Evolutionary conservation across 2,888 invertebrate species (phyloP).

Genomic region (Gastrophysa polygoni): DNA sequence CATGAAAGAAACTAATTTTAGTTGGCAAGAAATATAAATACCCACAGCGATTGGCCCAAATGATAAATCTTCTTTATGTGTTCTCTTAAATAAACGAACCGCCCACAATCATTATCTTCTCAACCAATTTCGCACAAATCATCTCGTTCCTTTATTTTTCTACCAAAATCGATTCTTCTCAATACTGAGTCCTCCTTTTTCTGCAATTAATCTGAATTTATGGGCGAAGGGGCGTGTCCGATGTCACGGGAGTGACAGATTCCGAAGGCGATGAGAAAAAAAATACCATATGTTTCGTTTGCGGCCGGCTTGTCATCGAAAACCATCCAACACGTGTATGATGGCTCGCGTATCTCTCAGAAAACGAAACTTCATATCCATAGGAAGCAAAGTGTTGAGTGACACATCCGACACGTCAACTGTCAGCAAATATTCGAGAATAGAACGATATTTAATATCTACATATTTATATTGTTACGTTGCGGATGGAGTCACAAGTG

Average conservation of each 20-base stretch:
- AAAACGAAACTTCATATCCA: constrained; percentile 21
- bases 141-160: constrained; percentile 5
- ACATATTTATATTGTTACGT: constrained; percentile 6
- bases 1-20: neutral
- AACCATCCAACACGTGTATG: constrained; percentile 15
- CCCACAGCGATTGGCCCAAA: neutral
- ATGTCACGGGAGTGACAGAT: constrained; percentile 7
- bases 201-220: constrained; percentile 15
- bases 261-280: neutral
- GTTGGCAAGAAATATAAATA: neutral
- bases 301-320: constrained; percentile 4
- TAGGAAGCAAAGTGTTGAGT: constrained; percentile 21
- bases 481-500: neutral
- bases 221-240: constrained; percentile 5
- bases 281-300: constrained; percentile 11
- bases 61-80: neutral
- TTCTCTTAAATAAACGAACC: neutral
- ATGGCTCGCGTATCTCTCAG: constrained; percentile 1
- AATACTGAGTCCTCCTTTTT: constrained; percentile 3
- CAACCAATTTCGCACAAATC: neutral
- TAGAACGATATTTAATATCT: constrained; percentile 7
- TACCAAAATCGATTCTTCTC: constrained; percentile 1
- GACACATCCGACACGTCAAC: constrained; percentile 17
- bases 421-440: constrained; percentile 18
- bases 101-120: neutral